Evolutionary conservation across 1,140 invertebrate genomes (phyloP).

Genomic region (Trypoxylus dichotomus): DNA sequence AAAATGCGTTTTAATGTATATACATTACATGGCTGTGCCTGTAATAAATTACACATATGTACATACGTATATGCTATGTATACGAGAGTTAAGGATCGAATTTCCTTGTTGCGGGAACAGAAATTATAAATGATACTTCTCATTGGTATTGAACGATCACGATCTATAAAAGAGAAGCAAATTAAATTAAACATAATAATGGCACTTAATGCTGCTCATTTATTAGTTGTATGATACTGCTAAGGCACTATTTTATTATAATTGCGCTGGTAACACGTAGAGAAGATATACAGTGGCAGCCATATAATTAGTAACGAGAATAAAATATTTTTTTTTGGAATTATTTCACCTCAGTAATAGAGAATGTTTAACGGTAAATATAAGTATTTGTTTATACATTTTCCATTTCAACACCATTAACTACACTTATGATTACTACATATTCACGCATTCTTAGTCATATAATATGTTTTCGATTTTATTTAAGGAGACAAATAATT

Average conservation of each 20-base stretch:
- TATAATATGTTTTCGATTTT: no score
- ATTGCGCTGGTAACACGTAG: background rate
- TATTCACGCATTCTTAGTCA: no score
- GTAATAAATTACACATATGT: background rate
- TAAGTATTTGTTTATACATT: no score
- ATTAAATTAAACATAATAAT: background rate
- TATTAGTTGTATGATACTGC: background rate
- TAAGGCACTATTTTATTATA: background rate
- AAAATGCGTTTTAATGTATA: constrained; percentile 7
- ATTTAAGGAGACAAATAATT: no score
- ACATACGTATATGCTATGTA: background rate
- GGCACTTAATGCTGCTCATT: background rate
- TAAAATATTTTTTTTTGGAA: no score
- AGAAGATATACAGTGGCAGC: no score
- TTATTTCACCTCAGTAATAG: no score
- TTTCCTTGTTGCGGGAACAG: background rate
- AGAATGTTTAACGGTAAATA: no score
- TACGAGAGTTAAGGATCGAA: background rate
- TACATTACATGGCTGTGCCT: background rate
- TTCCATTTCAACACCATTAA: no score
- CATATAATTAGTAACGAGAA: no score
- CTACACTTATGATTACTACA: no score
- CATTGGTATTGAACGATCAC: background rate
- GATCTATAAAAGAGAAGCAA: background rate
- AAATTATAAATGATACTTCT: background rate